A percentile compares a stretch with the other conserved stretches of the same genome.
Conservation (phyloP, 2,888 invertebrate genomes). For the Campoletis raptor region DNA sequence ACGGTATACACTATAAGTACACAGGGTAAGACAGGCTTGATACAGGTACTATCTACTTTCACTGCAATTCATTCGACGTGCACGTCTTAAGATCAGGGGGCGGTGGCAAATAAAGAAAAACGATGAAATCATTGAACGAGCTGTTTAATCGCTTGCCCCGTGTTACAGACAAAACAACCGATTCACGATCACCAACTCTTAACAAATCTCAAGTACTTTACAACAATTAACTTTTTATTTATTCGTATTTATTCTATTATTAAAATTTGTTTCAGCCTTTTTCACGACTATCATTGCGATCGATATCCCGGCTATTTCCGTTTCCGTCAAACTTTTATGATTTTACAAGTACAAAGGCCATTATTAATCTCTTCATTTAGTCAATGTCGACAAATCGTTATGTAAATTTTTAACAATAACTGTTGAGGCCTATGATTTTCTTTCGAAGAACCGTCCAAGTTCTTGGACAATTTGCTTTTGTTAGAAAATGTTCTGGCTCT, state of each 20-base stretch:
- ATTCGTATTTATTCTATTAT: background rate
- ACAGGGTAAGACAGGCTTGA: slow-evolving; percentile 3
- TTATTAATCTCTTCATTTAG: background rate
- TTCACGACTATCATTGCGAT: background rate
- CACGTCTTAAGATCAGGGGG: slow-evolving; percentile 28
- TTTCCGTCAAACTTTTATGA: background rate
- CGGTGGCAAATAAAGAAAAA: slow-evolving; percentile 33
- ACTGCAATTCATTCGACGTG: slow-evolving; percentile 46
- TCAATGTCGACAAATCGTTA: background rate
- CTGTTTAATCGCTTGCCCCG: slow-evolving; percentile 23
- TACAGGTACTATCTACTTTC: slow-evolving; percentile 49
- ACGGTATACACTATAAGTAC: slow-evolving; percentile 15
- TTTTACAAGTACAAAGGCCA: background rate
- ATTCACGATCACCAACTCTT: background rate
- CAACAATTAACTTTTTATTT: slow-evolving; percentile 18
- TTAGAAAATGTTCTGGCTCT: background rate
- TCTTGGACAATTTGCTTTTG: background rate
- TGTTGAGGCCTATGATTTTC: background rate
- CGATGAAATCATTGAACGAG: slow-evolving; percentile 26
- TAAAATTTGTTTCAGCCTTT: background rate
- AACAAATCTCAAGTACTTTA: slow-evolving; percentile 7
- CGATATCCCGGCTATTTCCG: background rate
- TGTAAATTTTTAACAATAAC: background rate
- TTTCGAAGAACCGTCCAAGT: background rate
- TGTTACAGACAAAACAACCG: slow-evolving; percentile 12